Conservation (phyloP, 2,113 vertebrate genomes). For the Mormoops blainvillei region DNA sequence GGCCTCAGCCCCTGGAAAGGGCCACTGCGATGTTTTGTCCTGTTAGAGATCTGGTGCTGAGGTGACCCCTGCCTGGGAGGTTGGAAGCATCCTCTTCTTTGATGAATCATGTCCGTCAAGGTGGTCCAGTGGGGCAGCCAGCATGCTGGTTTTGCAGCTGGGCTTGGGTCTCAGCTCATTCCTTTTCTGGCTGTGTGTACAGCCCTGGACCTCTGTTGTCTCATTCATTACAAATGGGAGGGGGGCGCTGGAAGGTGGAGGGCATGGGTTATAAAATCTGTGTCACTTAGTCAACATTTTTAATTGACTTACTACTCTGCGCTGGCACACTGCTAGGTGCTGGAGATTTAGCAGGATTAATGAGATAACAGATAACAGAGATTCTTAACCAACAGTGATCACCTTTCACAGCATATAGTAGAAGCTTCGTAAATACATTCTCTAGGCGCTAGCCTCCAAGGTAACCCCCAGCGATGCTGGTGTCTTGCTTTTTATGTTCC, state of each 20-base stretch:
- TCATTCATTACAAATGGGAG: background rate
- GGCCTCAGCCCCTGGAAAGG: background rate
- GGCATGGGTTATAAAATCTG: background rate
- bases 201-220: background rate
- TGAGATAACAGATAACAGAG: background rate
- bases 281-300: background rate
- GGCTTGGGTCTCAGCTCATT: background rate
- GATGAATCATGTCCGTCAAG: background rate
- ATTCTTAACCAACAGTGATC: background rate
- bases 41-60: rapidly evolving
- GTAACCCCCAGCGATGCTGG: rapidly evolving
- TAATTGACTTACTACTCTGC: background rate
- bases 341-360: background rate
- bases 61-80: too few relatives aligned
- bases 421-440: background rate
- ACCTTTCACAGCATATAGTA: background rate
- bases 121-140: background rate
- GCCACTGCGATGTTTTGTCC: background rate
- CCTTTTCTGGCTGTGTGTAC: background rate
- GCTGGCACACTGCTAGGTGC: too few relatives aligned
- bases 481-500: background rate
- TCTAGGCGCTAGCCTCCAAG: background rate
- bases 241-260: background rate
- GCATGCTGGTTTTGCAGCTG: background rate
- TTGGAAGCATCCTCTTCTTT: background rate